Evolutionary conservation across 2,113 vertebrate species (phyloP).

Genomic region (Dasypus novemcinctus): DNA sequence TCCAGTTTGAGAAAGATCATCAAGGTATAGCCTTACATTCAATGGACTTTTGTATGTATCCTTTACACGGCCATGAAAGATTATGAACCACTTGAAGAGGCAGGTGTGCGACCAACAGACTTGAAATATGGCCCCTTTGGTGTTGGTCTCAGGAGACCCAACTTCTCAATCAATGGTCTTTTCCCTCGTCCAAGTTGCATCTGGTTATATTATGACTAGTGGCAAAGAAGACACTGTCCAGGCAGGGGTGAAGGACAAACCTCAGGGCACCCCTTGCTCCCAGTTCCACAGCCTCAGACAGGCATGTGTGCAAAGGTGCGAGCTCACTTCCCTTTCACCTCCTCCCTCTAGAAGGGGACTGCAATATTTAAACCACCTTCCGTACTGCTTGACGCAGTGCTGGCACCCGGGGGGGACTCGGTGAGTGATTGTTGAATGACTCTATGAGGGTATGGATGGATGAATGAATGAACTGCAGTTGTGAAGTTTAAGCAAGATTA

Average conservation of each 20-base stretch:
- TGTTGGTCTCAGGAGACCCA: neutral
- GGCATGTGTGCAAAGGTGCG: too few relatives aligned
- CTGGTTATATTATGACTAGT: too few relatives aligned
- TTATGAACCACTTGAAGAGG: neutral
- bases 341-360: too few relatives aligned
- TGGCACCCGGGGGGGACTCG: neutral
- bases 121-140: neutral
- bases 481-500: too few relatives aligned
- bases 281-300: too few relatives aligned
- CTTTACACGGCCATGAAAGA: neutral
- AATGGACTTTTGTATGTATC: neutral
- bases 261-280: too few relatives aligned
- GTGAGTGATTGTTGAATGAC: neutral
- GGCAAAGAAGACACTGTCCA: too few relatives aligned
- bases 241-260: too few relatives aligned
- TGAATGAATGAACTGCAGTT: too few relatives aligned
- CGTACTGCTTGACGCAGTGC: neutral
- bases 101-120: neutral
- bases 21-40: too few relatives aligned
- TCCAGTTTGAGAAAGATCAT: too few relatives aligned
- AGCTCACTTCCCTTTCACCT: fast-evolving
- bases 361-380: neutral
- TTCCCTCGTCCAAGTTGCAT: neutral
- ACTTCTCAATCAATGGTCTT: neutral
- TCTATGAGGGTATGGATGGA: too few relatives aligned